phyloP scores from a whole-genome alignment of 1,140 invertebrate genomes.

The Diorhabda elongata region DNA sequence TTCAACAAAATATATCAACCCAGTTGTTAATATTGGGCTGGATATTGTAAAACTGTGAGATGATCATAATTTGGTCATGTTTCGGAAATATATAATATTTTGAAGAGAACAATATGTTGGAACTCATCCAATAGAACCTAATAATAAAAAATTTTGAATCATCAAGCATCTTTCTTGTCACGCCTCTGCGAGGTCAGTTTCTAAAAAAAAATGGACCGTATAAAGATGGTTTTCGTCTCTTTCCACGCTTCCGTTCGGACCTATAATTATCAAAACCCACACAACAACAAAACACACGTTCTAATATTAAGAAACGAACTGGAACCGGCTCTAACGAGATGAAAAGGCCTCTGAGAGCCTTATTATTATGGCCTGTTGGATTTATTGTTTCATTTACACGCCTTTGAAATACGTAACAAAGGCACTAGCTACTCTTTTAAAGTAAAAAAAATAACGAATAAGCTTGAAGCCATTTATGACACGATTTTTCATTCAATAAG shows the following conservation, averaged over 20 bases:
- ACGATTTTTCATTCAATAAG: too few relatives aligned
- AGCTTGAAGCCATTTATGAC: too few relatives aligned
- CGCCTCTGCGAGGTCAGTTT: too few relatives aligned
- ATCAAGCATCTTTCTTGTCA: too few relatives aligned
- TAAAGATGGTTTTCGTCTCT: conserved; percentile 22
- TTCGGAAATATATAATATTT: too few relatives aligned
- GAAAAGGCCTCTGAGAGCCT: conserved; percentile 23
- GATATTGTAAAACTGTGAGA: too few relatives aligned
- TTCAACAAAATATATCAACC: too few relatives aligned
- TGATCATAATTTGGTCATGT: too few relatives aligned
- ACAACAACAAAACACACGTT: conserved; percentile 22
- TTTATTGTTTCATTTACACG: conserved; percentile 2
- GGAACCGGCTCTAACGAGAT: conserved; percentile 35
- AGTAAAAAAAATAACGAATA: background rate
- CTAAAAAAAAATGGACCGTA: conserved; percentile 10
- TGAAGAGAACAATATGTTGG: too few relatives aligned
- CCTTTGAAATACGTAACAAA: background rate
- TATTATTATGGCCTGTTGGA: conserved; percentile 30
- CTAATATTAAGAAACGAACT: conserved; percentile 27
- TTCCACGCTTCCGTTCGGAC: conserved; percentile 35
- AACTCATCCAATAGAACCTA: too few relatives aligned
- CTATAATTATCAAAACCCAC: conserved; percentile 44
- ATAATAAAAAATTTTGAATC: too few relatives aligned
- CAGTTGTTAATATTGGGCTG: too few relatives aligned
- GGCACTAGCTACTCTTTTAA: background rate